phyloP scores from a whole-genome alignment of 2,113 vertebrate species.

The Tursiops truncatus region DNA sequence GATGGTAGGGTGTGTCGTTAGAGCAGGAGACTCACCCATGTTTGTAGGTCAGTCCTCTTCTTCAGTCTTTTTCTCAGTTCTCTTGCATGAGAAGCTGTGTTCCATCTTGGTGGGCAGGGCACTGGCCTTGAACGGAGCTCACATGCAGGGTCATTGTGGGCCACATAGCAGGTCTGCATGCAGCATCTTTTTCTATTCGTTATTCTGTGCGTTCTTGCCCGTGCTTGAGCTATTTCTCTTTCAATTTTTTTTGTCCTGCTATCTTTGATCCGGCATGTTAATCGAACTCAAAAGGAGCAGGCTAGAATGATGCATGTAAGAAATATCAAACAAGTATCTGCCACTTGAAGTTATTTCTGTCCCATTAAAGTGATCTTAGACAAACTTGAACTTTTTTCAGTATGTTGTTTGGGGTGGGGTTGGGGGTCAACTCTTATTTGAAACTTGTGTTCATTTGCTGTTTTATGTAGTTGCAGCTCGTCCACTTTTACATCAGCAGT shows the following conservation, averaged over 20 bases:
- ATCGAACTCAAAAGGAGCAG: background rate
- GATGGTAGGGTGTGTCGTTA: background rate
- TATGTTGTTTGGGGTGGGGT: background rate
- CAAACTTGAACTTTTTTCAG: background rate
- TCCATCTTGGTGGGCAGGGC: background rate
- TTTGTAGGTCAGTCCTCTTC: background rate
- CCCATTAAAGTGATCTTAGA: background rate
- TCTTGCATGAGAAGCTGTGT: background rate
- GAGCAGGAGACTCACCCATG: background rate
- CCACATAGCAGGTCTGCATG: background rate
- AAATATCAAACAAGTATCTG: background rate
- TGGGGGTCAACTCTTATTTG: background rate
- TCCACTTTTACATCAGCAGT: background rate
- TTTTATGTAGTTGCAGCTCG: background rate
- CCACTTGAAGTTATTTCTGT: constrained; percentile 20
- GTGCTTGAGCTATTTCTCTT: background rate
- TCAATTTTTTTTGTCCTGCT: background rate
- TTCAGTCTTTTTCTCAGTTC: background rate
- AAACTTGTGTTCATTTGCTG: background rate
- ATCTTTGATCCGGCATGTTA: background rate
- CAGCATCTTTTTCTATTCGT: background rate
- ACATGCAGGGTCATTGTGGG: background rate
- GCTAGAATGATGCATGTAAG: background rate
- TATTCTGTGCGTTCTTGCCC: background rate
- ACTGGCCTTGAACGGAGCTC: background rate